Evolutionary conservation across 2,113 vertebrate genomes (phyloP).

Genomic region (Odocoileus virginianus): DNA sequence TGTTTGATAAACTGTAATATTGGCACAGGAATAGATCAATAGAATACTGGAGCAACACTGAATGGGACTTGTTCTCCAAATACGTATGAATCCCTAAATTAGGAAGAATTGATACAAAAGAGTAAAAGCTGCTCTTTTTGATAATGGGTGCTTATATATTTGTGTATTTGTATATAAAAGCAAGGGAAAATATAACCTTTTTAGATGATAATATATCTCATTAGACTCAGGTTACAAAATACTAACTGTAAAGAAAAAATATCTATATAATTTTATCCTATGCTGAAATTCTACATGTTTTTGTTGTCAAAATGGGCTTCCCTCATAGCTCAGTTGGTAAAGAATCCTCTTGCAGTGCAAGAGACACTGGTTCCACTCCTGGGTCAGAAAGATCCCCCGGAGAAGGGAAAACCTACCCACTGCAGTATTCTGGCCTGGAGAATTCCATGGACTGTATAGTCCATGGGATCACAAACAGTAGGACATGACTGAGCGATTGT

Average conservation of each 20-base stretch:
- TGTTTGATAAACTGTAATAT: neutral
- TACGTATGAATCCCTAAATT: neutral
- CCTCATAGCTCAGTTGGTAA: neutral
- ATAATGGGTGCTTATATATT: neutral
- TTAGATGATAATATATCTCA: neutral
- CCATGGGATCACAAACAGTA: accelerated
- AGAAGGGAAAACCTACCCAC: neutral
- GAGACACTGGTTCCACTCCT: neutral
- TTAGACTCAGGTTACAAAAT: neutral
- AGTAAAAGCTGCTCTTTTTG: neutral
- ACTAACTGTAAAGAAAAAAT: neutral
- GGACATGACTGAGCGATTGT: accelerated
- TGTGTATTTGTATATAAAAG: neutral
- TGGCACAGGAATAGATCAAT: neutral
- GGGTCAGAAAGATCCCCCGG: neutral
- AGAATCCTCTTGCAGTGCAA: neutral
- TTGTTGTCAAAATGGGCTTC: neutral
- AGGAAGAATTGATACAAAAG: neutral
- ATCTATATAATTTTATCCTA: neutral
- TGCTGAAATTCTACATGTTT: neutral
- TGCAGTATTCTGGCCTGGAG: neutral
- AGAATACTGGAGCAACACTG: accelerated
- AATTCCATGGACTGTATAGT: neutral
- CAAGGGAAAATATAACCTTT: neutral
- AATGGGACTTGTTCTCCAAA: neutral